Evolutionary conservation across 2,888 invertebrate species (phyloP).

Genomic region (Aricia artaxerxes): DNA sequence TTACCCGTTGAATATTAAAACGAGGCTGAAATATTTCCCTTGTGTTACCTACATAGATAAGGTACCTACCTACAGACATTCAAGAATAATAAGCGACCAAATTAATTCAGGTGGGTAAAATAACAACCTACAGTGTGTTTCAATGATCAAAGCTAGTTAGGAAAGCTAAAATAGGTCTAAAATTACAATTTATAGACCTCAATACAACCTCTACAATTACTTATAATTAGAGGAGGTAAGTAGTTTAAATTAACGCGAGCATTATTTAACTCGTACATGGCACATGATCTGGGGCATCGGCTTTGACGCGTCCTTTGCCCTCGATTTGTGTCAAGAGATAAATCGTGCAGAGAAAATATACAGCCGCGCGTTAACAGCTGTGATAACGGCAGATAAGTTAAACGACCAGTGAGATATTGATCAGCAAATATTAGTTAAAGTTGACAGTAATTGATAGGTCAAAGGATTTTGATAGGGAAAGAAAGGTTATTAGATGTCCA

Average conservation of each 20-base stretch:
- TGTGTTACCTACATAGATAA: neutral
- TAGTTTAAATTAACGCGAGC: neutral
- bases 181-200: neutral
- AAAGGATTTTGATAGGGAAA: neutral
- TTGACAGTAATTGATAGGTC: neutral
- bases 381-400: neutral
- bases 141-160: too few relatives aligned
- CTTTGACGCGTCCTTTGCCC: conserved; percentile 24
- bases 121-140: too few relatives aligned
- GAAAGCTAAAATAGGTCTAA: neutral
- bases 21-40: conserved; percentile 5
- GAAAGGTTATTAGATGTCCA: neutral
- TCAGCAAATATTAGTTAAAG: neutral
- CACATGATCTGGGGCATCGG: conserved; percentile 9
- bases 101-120: neutral
- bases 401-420: neutral
- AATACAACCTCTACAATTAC: neutral
- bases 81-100: neutral
- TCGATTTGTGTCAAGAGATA: conserved; percentile 28
- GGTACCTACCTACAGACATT: neutral
- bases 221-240: neutral
- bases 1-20: neutral
- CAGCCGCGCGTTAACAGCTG: neutral
- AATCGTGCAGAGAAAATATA: conserved; percentile 13
- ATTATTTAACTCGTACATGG: neutral